phyloP scores from a whole-genome alignment of 2,888 invertebrate genomes.

The Pristionchus arcanus region DNA sequence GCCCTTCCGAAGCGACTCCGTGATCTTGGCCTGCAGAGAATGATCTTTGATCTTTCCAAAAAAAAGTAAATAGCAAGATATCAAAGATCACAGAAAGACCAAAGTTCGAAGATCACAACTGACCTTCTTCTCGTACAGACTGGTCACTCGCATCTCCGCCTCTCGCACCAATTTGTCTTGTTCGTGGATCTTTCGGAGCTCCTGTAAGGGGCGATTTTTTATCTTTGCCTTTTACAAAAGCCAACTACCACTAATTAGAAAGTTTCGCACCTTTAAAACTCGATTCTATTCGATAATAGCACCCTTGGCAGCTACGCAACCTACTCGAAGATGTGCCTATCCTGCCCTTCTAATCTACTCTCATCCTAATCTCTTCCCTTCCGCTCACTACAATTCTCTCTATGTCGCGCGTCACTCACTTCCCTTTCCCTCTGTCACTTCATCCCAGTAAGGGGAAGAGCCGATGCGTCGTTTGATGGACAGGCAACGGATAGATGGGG shows the following conservation, averaged over 20 bases:
- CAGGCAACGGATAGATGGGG: not conserved
- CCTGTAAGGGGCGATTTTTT: not conserved
- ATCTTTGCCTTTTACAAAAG: no score
- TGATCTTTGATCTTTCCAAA: not conserved
- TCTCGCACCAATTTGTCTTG: slow-evolving; percentile 50
- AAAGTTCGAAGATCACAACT: not conserved
- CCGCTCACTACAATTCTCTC: not conserved
- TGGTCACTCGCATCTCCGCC: slow-evolving; percentile 18
- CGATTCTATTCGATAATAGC: no score
- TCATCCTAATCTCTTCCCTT: not conserved
- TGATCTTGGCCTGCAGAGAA: slow-evolving; percentile 34
- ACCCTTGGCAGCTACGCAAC: not conserved
- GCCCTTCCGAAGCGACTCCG: slow-evolving; percentile 33
- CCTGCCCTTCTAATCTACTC: not conserved
- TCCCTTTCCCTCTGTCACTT: not conserved
- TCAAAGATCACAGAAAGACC: slow-evolving; percentile 6
- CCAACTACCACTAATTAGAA: no score
- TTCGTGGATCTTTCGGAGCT: slow-evolving; percentile 51
- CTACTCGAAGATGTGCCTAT: not conserved
- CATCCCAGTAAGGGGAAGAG: not conserved
- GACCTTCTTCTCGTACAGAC: slow-evolving; percentile 48
- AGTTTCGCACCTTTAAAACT: no score
- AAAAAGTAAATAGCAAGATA: not conserved
- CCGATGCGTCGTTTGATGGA: not conserved
- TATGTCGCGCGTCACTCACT: slow-evolving; percentile 8